Conservation (phyloP, 2,797 vertebrate genomes). For the Gobionotothen gibberifrons region DNA sequence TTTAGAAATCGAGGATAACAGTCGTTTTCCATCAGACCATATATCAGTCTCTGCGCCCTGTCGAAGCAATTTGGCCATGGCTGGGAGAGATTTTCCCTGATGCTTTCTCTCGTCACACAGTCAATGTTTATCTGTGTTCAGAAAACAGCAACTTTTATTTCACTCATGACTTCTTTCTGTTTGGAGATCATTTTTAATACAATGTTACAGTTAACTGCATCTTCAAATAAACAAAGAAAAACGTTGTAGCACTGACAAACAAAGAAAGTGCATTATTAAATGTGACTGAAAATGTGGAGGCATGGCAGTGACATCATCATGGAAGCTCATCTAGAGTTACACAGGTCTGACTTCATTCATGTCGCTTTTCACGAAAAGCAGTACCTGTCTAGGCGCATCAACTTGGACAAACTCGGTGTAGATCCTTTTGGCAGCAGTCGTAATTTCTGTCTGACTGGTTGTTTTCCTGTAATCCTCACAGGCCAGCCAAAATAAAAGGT, state of each 20-base stretch:
- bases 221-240: slow-evolving; percentile 9
- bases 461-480: slow-evolving; percentile 89
- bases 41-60: slow-evolving; percentile 86
- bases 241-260: background rate
- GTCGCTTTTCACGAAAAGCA: slow-evolving; percentile 12
- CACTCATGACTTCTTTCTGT: slow-evolving; percentile 30
- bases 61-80: slow-evolving; percentile 88
- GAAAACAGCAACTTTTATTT: slow-evolving; percentile 59
- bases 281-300: slow-evolving; percentile 19
- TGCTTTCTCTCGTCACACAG: slow-evolving; percentile 86
- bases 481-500: slow-evolving; percentile 90
- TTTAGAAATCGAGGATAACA: slow-evolving; percentile 91
- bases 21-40: slow-evolving; percentile 91
- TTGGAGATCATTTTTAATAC: slow-evolving; percentile 19
- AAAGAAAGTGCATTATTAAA: background rate
- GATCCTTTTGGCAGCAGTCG: slow-evolving; percentile 83
- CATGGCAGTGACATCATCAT: slow-evolving; percentile 2
- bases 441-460: slow-evolving; percentile 75
- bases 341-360: slow-evolving; percentile 31
- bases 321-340: slow-evolving; percentile 26
- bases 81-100: slow-evolving; percentile 83
- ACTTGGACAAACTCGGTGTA: slow-evolving; percentile 87
- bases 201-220: slow-evolving; percentile 5
- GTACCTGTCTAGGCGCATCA: slow-evolving; percentile 88
- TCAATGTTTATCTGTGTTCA: slow-evolving; percentile 91